These are phyloP conservation scores for Axinella damicornis DNA, from an alignment of 37 sponge, comb jelly and placozoan genomes.

Conservation along the genomic window DNA sequence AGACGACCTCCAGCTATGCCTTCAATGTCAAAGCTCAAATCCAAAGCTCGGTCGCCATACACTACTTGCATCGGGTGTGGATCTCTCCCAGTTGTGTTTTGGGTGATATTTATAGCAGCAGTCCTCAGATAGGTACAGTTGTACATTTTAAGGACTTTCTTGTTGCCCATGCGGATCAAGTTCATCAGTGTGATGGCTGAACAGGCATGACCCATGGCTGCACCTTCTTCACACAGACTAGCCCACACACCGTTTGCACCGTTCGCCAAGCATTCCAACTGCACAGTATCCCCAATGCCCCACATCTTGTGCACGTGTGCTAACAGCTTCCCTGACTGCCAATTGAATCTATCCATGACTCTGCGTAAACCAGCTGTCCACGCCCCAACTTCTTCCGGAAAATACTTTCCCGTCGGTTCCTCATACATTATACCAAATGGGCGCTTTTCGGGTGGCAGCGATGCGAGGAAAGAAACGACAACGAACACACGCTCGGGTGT, in stretches of 20 bases:
- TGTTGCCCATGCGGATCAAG: slow-evolving; percentile 78
- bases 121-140: slow-evolving; percentile 72
- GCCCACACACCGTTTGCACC: slow-evolving; percentile 91
- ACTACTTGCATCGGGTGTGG: slow-evolving; percentile 82
- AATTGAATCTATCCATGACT: slow-evolving; percentile 71
- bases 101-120: slow-evolving; percentile 75
- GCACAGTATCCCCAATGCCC: slow-evolving; percentile 71
- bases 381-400: slow-evolving; percentile 73
- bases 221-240: slow-evolving; percentile 83
- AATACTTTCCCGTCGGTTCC: slow-evolving; percentile 77
- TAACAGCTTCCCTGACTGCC: slow-evolving; percentile 68
- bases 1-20: not conserved
- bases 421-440: slow-evolving; percentile 68
- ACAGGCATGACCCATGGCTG: slow-evolving; percentile 88
- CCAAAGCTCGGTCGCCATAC: slow-evolving; percentile 53
- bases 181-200: slow-evolving; percentile 84
- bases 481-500: slow-evolving; percentile 67
- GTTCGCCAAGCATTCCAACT: slow-evolving; percentile 65
- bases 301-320: slow-evolving; percentile 85
- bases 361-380: slow-evolving; percentile 27
- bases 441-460: slow-evolving; percentile 55
- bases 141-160: slow-evolving; percentile 64
- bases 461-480: slow-evolving; percentile 57
- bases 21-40: slow-evolving; percentile 73
- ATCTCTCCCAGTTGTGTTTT: slow-evolving; percentile 55